phyloP scores from a whole-genome alignment of 1,140 invertebrate genomes.

The Microplitis demolitor region DNA sequence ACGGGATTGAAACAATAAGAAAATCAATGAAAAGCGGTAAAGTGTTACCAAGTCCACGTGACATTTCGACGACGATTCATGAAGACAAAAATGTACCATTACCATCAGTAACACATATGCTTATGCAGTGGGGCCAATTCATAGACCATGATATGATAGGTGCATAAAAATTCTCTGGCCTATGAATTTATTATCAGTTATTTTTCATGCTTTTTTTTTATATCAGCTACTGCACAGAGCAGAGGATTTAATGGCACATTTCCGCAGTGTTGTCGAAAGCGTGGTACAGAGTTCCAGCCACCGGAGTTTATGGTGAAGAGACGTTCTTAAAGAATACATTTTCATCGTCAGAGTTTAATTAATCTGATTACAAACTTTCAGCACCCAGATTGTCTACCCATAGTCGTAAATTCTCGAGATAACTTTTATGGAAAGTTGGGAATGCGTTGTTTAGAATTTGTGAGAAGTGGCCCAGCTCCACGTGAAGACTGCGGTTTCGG shows the following conservation, averaged over 20 bases:
- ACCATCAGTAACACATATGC: slow-evolving; percentile 71
- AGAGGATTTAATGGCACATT: slow-evolving; percentile 81
- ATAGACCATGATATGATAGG: slow-evolving; percentile 82
- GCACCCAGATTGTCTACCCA: slow-evolving; percentile 85
- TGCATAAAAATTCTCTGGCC: slow-evolving; percentile 56
- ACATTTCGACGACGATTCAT: slow-evolving; percentile 71
- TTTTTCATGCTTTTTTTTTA: too few relatives aligned
- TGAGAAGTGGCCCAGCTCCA: slow-evolving; percentile 73
- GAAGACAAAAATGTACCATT: slow-evolving; percentile 64
- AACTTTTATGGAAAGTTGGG: slow-evolving; percentile 72
- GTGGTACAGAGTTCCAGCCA: slow-evolving; percentile 66
- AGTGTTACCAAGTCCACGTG: slow-evolving; percentile 70
- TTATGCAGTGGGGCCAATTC: slow-evolving; percentile 88
- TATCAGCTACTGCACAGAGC: slow-evolving; percentile 56
- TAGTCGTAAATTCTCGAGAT: slow-evolving; percentile 73
- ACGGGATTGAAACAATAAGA: slow-evolving; percentile 66
- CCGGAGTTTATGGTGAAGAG: slow-evolving; percentile 66
- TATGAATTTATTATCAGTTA: too few relatives aligned
- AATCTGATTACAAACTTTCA: slow-evolving; percentile 38
- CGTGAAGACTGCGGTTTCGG: slow-evolving; percentile 73
- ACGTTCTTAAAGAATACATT: slow-evolving; percentile 1
- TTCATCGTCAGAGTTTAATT: not conserved
- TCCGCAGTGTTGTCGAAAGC: slow-evolving; percentile 76
- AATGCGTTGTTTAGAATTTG: slow-evolving; percentile 77
- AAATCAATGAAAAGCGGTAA: slow-evolving; percentile 61